Base-by-base conservation (phyloP, 2,888 invertebrate species). In the Tigriopus californicus region DNA sequence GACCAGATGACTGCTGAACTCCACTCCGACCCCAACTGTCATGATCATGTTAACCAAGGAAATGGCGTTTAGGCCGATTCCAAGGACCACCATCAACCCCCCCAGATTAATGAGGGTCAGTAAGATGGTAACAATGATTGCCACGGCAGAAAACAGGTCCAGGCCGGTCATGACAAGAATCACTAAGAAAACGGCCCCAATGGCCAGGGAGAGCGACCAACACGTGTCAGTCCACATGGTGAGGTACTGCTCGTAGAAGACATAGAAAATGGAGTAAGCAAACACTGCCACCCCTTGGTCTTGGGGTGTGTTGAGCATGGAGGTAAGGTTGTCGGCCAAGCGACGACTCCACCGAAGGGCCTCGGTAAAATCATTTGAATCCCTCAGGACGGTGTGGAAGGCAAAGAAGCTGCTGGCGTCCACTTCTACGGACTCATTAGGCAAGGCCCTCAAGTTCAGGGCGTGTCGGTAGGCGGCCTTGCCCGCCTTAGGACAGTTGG, bases 1-100 rank as follows among this genome's bases (percentile, higher is more conserved):
- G 62, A 91, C 91, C 66, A 97, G 76, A 75, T 98, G 97, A 63
- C 94, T 92, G 72, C 94, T 94, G 74, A 98, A 98, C 74, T 98
- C 97, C 46, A 98, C 97, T 15, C 92, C 84, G 64, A 98, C 97
- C 52, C 97, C 98, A 65, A 97, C 86, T 40, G 94, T 90, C 78
- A 95, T 89, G 46, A 97, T 89, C 62, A 97, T 76, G 74, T 97
- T 97, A 13, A 97, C 90, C 6, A 91, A 77, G 0, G 94, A 90
- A 1, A 97, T 80, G 1, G 95, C 92, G 70, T 97, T 97, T n/a
- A 97, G 74, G 3, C 82, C 79, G 61, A 97, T 89, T 44, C 75
- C 73, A 88, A 90, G 92, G 66, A 85, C 75, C 72, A 83, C 90
- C 95, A 98, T 95, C 62, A 92, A 71, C 22, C 90, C 94, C 70